A percentile compares a stretch with the other conserved stretches of the same genome.
Evolutionary conservation across 2,797 vertebrate species (phyloP).

Genomic region (Mormyrops boulengeri): DNA sequence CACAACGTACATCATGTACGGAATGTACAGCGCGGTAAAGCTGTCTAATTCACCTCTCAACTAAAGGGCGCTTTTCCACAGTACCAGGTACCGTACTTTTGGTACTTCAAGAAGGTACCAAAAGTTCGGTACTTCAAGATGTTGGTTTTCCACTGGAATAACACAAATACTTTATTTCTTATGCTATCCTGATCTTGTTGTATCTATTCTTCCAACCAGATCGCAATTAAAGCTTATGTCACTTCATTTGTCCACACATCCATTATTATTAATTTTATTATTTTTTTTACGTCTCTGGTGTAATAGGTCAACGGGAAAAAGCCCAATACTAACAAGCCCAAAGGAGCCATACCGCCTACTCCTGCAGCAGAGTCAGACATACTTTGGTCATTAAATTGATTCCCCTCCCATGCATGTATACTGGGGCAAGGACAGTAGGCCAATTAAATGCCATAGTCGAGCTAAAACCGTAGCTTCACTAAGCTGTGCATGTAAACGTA

Average conservation of each 20-base stretch:
- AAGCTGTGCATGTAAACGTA: background rate
- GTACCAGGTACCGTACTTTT: background rate
- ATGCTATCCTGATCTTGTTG: background rate
- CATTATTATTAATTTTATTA: background rate
- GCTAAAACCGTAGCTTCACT: background rate
- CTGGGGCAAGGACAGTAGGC: background rate
- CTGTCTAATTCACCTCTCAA: background rate
- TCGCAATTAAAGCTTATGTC: background rate
- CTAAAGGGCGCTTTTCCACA: background rate
- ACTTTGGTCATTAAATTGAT: background rate
- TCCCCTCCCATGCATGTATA: background rate
- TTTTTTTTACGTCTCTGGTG: background rate
- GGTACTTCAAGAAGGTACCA: background rate
- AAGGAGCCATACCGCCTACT: background rate
- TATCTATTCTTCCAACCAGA: background rate
- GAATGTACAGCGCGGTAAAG: background rate
- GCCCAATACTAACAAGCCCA: background rate
- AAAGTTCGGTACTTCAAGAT: background rate
- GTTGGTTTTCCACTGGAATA: background rate
- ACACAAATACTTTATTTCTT: background rate
- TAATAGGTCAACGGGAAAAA: background rate
- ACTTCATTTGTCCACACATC: background rate
- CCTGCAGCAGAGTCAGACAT: too few relatives aligned
- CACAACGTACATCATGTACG: background rate
- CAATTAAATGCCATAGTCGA: background rate